Percentiles rank a stretch among this genome's conserved stretches.
Evolutionary conservation across 2,113 vertebrate genomes (phyloP).

Genomic region (Heloderma charlesbogerti): DNA sequence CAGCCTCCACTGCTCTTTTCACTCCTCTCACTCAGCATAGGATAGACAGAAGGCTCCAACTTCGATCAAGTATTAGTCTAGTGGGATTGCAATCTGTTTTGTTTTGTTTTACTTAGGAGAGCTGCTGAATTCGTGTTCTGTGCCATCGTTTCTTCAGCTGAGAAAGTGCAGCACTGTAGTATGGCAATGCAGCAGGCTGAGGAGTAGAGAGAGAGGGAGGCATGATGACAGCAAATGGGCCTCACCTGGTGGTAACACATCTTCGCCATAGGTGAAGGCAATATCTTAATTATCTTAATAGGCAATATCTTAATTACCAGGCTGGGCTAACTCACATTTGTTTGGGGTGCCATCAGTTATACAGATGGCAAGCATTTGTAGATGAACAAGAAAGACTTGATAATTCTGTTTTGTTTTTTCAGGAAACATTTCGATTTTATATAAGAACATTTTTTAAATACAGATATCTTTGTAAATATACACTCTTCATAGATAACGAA

Average conservation of each 20-base stretch:
- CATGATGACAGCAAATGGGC: not conserved
- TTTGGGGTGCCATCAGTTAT: no score
- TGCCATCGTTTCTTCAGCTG: not conserved
- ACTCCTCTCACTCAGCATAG: no score
- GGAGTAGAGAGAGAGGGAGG: not conserved
- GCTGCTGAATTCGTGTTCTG: no score
- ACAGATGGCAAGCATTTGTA: not conserved
- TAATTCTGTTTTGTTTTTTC: not conserved
- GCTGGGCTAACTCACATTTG: not conserved
- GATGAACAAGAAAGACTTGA: not conserved
- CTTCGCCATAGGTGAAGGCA: not conserved
- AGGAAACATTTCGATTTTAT: constrained; percentile 2
- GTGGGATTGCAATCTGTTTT: no score
- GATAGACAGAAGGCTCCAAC: no score
- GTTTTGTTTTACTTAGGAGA: no score
- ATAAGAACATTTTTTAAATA: constrained; percentile 52
- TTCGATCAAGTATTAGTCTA: no score
- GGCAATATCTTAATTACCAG: not conserved
- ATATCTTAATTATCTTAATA: not conserved
- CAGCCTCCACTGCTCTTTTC: no score
- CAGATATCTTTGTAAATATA: constrained; percentile 42
- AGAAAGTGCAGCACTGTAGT: not conserved
- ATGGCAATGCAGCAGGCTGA: no score
- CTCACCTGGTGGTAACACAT: not conserved
- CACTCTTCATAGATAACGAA: constrained; percentile 35